Conservation (phyloP, 2,888 invertebrate species). For the Xestoiulus laeticollis region DNA sequence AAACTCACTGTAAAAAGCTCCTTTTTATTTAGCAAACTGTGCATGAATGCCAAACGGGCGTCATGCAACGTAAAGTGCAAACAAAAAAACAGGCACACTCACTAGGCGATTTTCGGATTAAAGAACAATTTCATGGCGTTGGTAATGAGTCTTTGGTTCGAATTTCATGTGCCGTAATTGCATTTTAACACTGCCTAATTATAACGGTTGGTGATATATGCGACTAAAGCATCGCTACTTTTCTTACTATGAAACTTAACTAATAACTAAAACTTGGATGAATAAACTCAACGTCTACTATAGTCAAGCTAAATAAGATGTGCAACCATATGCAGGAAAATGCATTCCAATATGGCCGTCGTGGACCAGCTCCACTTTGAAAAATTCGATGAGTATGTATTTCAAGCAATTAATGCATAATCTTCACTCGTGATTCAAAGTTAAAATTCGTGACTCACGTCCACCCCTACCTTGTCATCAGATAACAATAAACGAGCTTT, state of each 20-base stretch:
- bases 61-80: not conserved
- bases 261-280: no score
- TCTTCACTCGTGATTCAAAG: conserved; percentile 4
- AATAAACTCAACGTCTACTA: no score
- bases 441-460: conserved; percentile 41
- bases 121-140: not conserved
- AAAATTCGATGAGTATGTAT: not conserved
- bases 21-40: not conserved
- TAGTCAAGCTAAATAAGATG: no score
- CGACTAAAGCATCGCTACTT: no score
- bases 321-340: no score
- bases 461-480: conserved; percentile 31
- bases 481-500: conserved; percentile 28
- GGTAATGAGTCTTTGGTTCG: conserved; percentile 24
- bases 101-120: not conserved
- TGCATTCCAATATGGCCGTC: not conserved
- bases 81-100: not conserved
- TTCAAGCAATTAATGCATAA: conserved; percentile 35
- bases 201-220: not conserved
- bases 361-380: not conserved
- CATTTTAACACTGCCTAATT: not conserved
- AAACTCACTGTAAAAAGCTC: not conserved
- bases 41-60: not conserved
- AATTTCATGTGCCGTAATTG: not conserved
- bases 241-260: no score